Base-by-base conservation (phyloP, 2,797 vertebrate species). In the Neosilurus hyrtlii region DNA sequence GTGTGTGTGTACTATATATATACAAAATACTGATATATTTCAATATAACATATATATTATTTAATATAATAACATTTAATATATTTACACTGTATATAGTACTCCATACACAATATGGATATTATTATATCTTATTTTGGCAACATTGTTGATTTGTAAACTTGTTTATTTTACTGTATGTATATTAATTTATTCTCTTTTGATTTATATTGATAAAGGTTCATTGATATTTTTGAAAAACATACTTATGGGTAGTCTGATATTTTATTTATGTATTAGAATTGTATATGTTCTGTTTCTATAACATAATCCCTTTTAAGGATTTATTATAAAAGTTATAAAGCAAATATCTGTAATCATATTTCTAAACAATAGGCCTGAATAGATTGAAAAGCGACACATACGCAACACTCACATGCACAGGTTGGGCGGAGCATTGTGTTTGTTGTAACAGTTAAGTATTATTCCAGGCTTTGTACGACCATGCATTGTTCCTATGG, bases 381-480 rank as follows among this genome's bases (percentile, higher is more conserved):
- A 71, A 68, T 68, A 52, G 30, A 62, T n/a, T n/a, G 54, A 79
- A 75, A 83, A 37, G 61, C 26, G n/a, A 66, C 83, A 59, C 24
- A 80, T 35, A 80, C 76, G 26, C 76, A 14, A 85, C 74, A 74
- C 70, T 79, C 67, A 75, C 72, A 75, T 84, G 68, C 43, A 30
- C 80, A 59, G 63, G 74, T 86, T 68, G 84, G 77, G 82, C 71
- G 80, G 77, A 26, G 43, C 82, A 86, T 87, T 84, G 86, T 86
- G 57, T 82, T 83, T 85, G 67, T 73, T 49, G n/a, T 87, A 86
- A 90, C 88, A 87, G 78, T 73, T 59, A 59, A 74, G 61, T 83
- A 87, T 90, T 89, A 88, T 89, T 88, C 88, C 80, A 83, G 86
- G 82, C 85, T 89, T 88, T 88, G 88, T 88, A 83, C 54, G 30